A percentile compares a stretch with the other conserved stretches of the same genome.
Evolutionary conservation across 2,113 vertebrate genomes (phyloP).

Genomic region (Oryzias melastigma): DNA sequence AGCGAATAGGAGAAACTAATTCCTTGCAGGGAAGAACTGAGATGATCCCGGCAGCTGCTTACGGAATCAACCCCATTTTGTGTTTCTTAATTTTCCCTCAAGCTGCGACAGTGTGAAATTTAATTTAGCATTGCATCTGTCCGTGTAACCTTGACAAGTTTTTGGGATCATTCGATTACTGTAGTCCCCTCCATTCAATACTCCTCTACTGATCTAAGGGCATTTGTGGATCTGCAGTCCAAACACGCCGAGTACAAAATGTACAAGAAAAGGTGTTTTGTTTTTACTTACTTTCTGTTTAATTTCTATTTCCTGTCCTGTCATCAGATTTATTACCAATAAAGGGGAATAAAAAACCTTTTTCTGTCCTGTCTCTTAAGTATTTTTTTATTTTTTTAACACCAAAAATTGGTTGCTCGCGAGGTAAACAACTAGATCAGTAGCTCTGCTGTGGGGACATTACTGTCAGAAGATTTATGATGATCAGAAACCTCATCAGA

Average conservation of each 20-base stretch:
- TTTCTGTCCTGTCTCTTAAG: constrained; percentile 31
- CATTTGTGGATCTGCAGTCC: constrained; percentile 36
- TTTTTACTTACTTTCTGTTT: constrained; percentile 17
- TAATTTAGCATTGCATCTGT: constrained; percentile 66
- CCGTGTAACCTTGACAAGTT: constrained; percentile 71
- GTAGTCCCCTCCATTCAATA: constrained; percentile 61
- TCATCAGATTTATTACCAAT: constrained; percentile 43
- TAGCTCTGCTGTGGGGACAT: constrained; percentile 43
- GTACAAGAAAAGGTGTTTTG: constrained; percentile 1
- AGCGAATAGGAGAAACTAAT: not conserved
- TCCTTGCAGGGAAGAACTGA: constrained; percentile 20
- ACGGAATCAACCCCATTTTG: constrained; percentile 58
- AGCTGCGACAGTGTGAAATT: constrained; percentile 64
- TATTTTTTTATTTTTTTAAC: constrained; percentile 30
- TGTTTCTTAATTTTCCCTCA: constrained; percentile 63
- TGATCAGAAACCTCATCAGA: constrained; percentile 61
- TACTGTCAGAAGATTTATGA: constrained; percentile 59
- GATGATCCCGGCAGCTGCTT: constrained; percentile 37
- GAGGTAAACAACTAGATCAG: constrained; percentile 57
- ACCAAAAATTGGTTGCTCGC: constrained; percentile 38
- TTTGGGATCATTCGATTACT: constrained; percentile 70
- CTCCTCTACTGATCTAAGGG: constrained; percentile 63
- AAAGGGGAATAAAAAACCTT: constrained; percentile 48
- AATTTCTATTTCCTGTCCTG: constrained; percentile 20
- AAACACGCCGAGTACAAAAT: not conserved